phyloP scores from a whole-genome alignment of 2,113 vertebrate genomes.

The Chloroceryle aenea region DNA sequence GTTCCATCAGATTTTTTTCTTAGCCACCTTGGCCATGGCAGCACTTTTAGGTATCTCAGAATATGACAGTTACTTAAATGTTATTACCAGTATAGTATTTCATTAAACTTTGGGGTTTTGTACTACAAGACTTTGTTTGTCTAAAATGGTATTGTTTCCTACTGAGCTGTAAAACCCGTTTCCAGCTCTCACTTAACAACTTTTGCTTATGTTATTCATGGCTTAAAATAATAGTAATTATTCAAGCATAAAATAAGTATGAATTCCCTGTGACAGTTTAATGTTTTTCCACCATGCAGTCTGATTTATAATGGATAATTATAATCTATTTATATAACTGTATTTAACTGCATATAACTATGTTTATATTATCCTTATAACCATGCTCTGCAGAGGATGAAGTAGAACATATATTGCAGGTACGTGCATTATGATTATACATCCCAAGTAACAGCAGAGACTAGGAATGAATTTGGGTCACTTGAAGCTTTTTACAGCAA shows the following conservation, averaged over 20 bases:
- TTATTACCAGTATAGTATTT: background rate
- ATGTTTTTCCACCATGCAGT: background rate
- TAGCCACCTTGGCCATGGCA: background rate
- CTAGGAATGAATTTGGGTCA: background rate
- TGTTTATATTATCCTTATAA: background rate
- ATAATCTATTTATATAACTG: background rate
- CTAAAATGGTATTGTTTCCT: background rate
- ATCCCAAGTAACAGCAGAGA: background rate
- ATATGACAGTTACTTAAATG: background rate
- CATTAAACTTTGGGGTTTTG: background rate
- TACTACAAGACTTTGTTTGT: background rate
- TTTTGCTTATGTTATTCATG: background rate
- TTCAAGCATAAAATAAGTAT: background rate
- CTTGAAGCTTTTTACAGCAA: background rate
- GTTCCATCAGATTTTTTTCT: background rate
- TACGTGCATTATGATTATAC: background rate
- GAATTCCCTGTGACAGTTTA: background rate
- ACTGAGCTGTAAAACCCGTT: background rate
- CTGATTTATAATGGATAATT: conserved; percentile 15
- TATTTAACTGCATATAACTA: background rate
- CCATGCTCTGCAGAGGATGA: background rate
- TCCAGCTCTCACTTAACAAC: background rate
- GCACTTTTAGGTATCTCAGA: background rate
- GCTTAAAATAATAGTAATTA: conserved; percentile 2
- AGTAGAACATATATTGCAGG: background rate